Evolutionary conservation across 1,140 invertebrate species (phyloP), one percentile per base, ranked within the genome.

Genomic region (Orchestia grillus): DNA sequence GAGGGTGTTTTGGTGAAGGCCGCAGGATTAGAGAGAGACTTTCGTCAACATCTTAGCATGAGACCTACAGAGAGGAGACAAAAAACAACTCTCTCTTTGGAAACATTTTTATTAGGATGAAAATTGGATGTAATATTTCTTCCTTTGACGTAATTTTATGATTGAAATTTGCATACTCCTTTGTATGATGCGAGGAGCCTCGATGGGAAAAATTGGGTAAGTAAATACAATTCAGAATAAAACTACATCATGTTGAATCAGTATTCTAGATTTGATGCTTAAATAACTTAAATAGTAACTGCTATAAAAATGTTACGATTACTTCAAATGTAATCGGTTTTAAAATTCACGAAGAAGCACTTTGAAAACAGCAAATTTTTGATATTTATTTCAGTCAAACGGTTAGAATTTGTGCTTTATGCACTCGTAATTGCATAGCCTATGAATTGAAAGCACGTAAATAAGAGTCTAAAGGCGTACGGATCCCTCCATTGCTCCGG

Each of bases 1-100:
- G 88, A 90, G 88, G 41, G 88, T 90, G 88, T 90, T 90, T 90
- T 90, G 88, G 88, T 44, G 88, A 41, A 90, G 88, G 36, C 88
- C 43, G 62, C 36, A 90, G 41, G 88, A 90, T 90, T 90, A 90
- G 88, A 90, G 41, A 90, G 41, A 90, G 88, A 90, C 88, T 90
- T 90, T 90, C 88, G 88, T 90, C 88, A 90, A 90, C 88, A 90
- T 41, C 88, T 90, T 90, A 90, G 41, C n/a, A 90, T 90, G 88
- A 90, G 41, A 90, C 88, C 88, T 41, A 90, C 88, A 41, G 88
- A 90, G 43, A 36, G 41, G n/a, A 90, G 41, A 90, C 88, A 90
- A 90, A 41, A 44, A 87, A 53, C 47, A 53, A 23, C 62, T 77
- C 28, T 28, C 62, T 77, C 28, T 28, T 28, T 23, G 28, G 62